Conservation (phyloP, 2,888 invertebrate species). For the Petrolisthes cinctipes region DNA sequence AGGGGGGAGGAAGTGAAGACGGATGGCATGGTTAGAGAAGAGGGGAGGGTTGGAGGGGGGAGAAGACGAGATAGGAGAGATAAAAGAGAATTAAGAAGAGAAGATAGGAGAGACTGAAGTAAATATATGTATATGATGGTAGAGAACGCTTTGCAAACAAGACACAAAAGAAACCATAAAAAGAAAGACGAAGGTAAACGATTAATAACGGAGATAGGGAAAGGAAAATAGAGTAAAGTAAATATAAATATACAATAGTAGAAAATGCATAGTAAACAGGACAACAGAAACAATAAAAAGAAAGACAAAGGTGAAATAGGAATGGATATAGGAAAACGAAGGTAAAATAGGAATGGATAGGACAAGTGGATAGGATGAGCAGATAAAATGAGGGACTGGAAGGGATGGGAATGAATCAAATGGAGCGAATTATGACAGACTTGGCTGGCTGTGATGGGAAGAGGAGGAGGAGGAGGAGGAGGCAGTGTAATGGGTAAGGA, state of each 20-base stretch:
- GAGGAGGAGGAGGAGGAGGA: conserved; percentile 4
- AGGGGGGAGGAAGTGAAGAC: neutral
- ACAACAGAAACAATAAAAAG: too few relatives aligned
- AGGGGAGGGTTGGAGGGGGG: neutral
- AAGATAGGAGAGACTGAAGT: too few relatives aligned
- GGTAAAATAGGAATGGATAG: neutral
- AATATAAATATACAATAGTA: neutral
- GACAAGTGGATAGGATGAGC: neutral
- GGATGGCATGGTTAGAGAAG: neutral
- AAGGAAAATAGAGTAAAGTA: neutral
- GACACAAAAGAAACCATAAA: neutral
- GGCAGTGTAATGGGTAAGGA: neutral
- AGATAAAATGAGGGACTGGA: neutral
- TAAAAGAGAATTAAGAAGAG: neutral
- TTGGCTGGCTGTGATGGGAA: neutral
- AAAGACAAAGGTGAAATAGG: too few relatives aligned
- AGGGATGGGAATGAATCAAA: neutral
- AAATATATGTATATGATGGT: too few relatives aligned
- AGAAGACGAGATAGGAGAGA: neutral
- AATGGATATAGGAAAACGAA: too few relatives aligned
- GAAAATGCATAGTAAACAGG: too few relatives aligned
- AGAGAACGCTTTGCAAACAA: too few relatives aligned
- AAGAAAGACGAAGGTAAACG: neutral
- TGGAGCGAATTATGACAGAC: neutral
- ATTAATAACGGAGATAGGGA: neutral